A percentile compares a stretch with the other conserved stretches of the same genome.
Evolutionary conservation across 1,140 invertebrate genomes (phyloP).

Genomic region (Rhyacophila brunnea): DNA sequence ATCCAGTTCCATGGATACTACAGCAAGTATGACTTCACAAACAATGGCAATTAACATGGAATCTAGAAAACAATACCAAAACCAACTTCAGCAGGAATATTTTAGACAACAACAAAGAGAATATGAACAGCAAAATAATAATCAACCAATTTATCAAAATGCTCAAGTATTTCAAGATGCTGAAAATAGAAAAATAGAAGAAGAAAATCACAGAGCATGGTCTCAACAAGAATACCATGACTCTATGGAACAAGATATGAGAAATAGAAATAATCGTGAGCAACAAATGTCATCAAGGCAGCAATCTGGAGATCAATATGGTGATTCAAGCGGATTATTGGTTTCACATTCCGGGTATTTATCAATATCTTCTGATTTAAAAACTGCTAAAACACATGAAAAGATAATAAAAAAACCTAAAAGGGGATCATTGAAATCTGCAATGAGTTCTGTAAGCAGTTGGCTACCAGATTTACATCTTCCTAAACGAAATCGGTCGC

Average conservation of each 20-base stretch:
- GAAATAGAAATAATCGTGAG: conserved; percentile 48
- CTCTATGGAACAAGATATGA: conserved; percentile 44
- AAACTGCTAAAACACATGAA: conserved; percentile 56
- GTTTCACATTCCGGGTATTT: conserved; percentile 83
- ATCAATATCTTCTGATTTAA: conserved; percentile 69
- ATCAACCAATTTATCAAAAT: conserved; percentile 45
- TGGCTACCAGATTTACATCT: conserved; percentile 81
- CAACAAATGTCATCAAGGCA: conserved; percentile 38
- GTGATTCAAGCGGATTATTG: conserved; percentile 62
- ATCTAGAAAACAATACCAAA: conserved; percentile 59
- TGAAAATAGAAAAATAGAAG: conserved; percentile 42
- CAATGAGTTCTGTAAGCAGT: conserved; percentile 76
- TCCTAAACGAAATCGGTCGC: conserved; percentile 73
- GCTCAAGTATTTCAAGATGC: conserved; percentile 41
- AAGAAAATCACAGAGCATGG: conserved; percentile 44
- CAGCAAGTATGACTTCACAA: conserved; percentile 60
- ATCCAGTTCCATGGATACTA: conserved; percentile 61
- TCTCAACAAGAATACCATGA: conserved; percentile 43
- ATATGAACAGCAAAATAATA: conserved; percentile 28
- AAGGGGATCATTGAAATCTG: conserved; percentile 72
- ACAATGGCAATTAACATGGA: conserved; percentile 56
- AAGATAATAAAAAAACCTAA: conserved; percentile 67
- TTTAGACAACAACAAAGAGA: conserved; percentile 55
- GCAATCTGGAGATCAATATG: conserved; percentile 41
- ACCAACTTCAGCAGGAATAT: conserved; percentile 57